These are phyloP conservation scores for Zygaena filipendulae DNA, from an alignment of 2,888 invertebrate species.

Conservation along the genomic window DNA sequence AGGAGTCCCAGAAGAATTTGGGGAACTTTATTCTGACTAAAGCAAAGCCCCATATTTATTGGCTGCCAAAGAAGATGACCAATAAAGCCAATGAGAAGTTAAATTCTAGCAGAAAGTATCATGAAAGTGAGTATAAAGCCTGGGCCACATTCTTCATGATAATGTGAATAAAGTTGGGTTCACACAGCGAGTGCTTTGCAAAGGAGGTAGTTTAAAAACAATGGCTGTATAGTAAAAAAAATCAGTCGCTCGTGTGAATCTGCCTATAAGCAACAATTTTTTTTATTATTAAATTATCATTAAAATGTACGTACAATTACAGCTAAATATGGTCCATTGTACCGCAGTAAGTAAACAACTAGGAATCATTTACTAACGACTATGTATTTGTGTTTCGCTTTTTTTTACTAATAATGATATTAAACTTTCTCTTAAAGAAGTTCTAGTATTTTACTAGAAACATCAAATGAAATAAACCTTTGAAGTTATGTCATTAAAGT, in stretches of 20 bases:
- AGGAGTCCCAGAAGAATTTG: conserved; percentile 75
- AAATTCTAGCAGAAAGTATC: conserved; percentile 69
- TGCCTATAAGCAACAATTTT: background rate
- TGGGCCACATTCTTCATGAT: too few species aligned
- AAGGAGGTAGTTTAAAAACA: too few species aligned
- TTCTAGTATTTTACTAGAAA: too few species aligned
- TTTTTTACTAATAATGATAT: too few species aligned
- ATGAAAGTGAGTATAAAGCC: conserved; percentile 71
- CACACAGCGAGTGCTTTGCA: too few species aligned
- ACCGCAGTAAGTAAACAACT: conserved; percentile 48
- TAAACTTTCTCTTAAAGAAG: too few species aligned
- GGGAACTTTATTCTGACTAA: conserved; percentile 89
- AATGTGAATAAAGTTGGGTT: too few species aligned
- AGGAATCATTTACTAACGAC: too few species aligned
- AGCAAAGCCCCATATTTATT: conserved; percentile 88
- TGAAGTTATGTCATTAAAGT: conserved; percentile 1
- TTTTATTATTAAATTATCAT: conserved; percentile 4
- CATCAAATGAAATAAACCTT: too few species aligned
- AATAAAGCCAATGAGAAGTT: conserved; percentile 75
- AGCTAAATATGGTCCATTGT: conserved; percentile 41
- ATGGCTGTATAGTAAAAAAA: too few species aligned
- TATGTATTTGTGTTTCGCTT: too few species aligned
- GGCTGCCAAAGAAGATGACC: conserved; percentile 83
- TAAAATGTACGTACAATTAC: conserved; percentile 31
- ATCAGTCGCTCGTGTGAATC: too few species aligned